Percentiles rank a stretch among this genome's conserved stretches.
These are phyloP conservation scores for Cinclus mexicanus DNA, from an alignment of 2,113 vertebrate species.

Conservation along the genomic window DNA sequence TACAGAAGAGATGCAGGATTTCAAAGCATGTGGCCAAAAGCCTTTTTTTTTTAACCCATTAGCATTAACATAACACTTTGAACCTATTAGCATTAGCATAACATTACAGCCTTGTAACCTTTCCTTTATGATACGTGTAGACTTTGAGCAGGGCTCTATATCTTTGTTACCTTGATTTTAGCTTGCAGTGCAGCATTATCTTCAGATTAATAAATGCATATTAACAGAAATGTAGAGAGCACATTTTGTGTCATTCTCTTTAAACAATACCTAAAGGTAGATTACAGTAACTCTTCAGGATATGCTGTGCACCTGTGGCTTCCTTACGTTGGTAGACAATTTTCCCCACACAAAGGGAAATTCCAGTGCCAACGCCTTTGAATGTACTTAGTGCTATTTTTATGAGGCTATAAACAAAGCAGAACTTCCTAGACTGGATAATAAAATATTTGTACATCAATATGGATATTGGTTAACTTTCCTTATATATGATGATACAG, in stretches of 20 bases:
- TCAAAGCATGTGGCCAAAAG: background rate
- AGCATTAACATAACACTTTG: too few relatives aligned
- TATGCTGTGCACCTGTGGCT: background rate
- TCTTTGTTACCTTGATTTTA: background rate
- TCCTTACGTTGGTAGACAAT: background rate
- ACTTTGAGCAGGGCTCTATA: background rate
- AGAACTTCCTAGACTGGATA: background rate
- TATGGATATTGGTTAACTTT: background rate
- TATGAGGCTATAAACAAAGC: background rate
- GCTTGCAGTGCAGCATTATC: background rate
- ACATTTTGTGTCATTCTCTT: background rate
- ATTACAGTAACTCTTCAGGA: background rate
- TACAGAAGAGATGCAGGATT: background rate
- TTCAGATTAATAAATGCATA: background rate
- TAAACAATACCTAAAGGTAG: background rate
- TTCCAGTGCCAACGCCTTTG: background rate
- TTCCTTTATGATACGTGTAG: background rate
- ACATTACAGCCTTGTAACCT: background rate
- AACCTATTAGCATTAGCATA: too few relatives aligned
- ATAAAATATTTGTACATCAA: background rate
- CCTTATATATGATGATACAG: conserved; percentile 2
- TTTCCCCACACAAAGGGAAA: background rate
- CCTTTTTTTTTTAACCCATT: rapidly evolving
- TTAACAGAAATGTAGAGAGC: background rate
- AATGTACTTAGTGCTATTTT: background rate